Conservation (phyloP, 2,888 invertebrate genomes). For the Nemotelus pantherinus region DNA sequence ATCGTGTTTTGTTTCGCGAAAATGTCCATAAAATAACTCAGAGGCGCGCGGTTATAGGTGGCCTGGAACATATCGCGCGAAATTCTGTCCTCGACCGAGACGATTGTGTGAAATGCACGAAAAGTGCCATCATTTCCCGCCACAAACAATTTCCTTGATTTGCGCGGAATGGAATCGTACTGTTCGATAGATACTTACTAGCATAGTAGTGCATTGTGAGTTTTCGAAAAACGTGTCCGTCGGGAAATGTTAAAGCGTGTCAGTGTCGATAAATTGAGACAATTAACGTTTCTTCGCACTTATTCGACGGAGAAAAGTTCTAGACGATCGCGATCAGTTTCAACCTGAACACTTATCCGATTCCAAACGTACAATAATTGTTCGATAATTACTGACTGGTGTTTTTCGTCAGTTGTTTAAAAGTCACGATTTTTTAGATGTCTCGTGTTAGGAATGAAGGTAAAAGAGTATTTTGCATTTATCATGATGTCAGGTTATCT, state of each 20-base stretch:
- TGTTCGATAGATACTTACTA: too few relatives aligned
- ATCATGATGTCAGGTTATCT: too few relatives aligned
- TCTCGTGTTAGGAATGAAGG: slow-evolving; percentile 7
- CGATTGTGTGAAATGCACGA: neutral
- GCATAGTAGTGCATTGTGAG: neutral
- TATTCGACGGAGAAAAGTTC: neutral
- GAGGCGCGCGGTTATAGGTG: too few relatives aligned
- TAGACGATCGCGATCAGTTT: neutral
- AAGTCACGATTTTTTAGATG: slow-evolving; percentile 35
- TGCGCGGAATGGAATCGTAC: neutral
- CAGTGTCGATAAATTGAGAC: slow-evolving; percentile 33
- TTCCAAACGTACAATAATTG: neutral
- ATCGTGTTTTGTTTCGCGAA: too few relatives aligned
- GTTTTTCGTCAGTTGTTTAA: slow-evolving; percentile 20
- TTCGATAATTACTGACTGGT: slow-evolving; percentile 30
- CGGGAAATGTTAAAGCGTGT: slow-evolving; percentile 21
- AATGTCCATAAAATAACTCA: too few relatives aligned
- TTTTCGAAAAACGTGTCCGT: neutral
- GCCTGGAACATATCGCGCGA: too few relatives aligned
- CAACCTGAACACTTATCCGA: too few relatives aligned
- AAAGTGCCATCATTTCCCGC: slow-evolving; percentile 10
- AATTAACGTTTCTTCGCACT: slow-evolving; percentile 26
- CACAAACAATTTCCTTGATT: slow-evolving; percentile 9
- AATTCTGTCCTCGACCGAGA: too few relatives aligned
- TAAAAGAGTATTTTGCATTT: too few relatives aligned